A percentile compares a stretch with the other conserved stretches of the same genome.
These are phyloP conservation scores for Brachymystax lenok DNA, from an alignment of 2,797 vertebrate genomes.

Conservation along the genomic window DNA sequence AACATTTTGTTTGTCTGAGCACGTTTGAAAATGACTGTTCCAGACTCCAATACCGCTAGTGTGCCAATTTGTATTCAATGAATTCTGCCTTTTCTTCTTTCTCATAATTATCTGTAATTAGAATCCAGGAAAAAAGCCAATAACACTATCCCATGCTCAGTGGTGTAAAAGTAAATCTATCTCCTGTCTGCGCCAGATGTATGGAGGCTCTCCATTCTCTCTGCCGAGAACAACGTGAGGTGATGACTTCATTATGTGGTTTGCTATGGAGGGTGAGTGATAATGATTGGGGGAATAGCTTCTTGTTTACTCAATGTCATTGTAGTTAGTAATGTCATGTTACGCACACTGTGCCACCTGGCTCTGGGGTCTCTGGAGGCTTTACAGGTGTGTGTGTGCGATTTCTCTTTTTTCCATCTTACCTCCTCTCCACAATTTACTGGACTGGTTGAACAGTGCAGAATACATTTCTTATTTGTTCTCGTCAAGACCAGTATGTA, in stretches of 20 bases:
- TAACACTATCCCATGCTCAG: constrained; percentile 6
- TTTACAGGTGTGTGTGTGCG: not conserved
- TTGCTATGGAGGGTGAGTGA: constrained; percentile 14
- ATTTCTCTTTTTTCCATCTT: not conserved
- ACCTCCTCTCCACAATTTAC: no score
- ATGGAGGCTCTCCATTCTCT: not conserved
- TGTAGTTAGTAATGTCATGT: not conserved
- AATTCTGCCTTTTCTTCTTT: constrained; percentile 32
- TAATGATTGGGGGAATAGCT: not conserved
- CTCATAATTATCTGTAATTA: constrained; percentile 54
- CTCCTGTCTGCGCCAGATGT: not conserved
- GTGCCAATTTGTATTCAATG: constrained; percentile 55
- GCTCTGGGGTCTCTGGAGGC: not conserved
- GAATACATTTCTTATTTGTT: no score
- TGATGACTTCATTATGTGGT: constrained; percentile 7
- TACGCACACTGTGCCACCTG: not conserved
- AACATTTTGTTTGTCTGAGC: constrained; percentile 1
- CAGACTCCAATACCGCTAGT: constrained; percentile 38
- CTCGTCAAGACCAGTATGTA: no score
- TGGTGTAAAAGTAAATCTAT: not conserved
- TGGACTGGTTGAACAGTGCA: no score
- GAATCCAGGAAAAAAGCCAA: constrained; percentile 33
- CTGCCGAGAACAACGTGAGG: not conserved
- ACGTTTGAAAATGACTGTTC: constrained; percentile 51
- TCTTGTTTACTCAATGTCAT: constrained; percentile 19